These are phyloP conservation scores for Epinephelus awoara DNA, from an alignment of 2,797 vertebrate species.

Conservation along the genomic window DNA sequence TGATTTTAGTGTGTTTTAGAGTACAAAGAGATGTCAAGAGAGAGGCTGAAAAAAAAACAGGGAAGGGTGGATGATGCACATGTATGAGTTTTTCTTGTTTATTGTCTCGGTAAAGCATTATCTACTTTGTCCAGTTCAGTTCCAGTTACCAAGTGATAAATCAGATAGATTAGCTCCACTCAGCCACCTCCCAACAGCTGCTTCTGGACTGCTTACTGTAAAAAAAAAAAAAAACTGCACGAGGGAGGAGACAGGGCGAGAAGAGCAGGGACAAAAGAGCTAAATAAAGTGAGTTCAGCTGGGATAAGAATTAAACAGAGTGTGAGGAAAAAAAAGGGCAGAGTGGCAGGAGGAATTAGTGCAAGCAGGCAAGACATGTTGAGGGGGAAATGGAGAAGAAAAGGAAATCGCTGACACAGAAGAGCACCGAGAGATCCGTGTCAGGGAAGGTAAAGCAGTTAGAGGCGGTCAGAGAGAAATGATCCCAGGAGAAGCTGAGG, in stretches of 20 bases:
- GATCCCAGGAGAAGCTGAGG: slow-evolving; percentile 44
- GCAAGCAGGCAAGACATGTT: slow-evolving; percentile 15
- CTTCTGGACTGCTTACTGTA: slow-evolving; percentile 28
- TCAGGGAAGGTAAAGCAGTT: slow-evolving; percentile 32
- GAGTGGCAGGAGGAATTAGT: slow-evolving; percentile 15
- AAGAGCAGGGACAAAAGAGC: neutral
- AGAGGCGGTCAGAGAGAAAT: slow-evolving; percentile 33
- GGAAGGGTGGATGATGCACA: neutral
- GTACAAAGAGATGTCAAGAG: neutral
- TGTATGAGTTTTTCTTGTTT: neutral
- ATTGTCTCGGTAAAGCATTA: slow-evolving; percentile 14
- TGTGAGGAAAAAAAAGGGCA: neutral
- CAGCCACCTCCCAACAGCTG: slow-evolving; percentile 55
- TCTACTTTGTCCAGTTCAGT: slow-evolving; percentile 36
- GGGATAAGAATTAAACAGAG: slow-evolving; percentile 11
- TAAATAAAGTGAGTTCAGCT: slow-evolving; percentile 11
- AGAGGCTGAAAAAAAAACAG: neutral
- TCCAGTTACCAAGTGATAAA: slow-evolving; percentile 56
- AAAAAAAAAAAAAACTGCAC: slow-evolving; percentile 1
- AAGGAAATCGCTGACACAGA: slow-evolving; percentile 24
- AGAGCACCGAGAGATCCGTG: slow-evolving; percentile 27
- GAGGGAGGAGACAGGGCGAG: slow-evolving; percentile 7
- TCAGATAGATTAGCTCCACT: slow-evolving; percentile 44
- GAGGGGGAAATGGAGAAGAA: neutral
- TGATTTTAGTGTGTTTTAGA: neutral